Base-by-base conservation (phyloP, 2,888 invertebrate species). In the Callimorpha dominula region DNA sequence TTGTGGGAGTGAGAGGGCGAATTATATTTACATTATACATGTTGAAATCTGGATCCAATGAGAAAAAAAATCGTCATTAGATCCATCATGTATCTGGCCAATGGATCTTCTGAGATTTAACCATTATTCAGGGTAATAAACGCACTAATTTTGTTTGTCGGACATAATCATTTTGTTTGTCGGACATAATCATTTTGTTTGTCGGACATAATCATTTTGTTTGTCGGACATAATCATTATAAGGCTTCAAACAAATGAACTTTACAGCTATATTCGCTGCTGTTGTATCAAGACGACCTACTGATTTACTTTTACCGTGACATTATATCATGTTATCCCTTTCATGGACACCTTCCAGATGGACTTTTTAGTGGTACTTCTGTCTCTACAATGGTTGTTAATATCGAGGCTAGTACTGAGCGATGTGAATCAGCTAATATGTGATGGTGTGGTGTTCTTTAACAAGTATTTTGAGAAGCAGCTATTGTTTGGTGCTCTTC, bases 391-490 rank as follows among this genome's bases (percentile, higher is more conserved):
- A 68, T 68, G 54, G 54, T 42, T 20, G 43, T 20, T 68, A 0
- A 46, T 54, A 20, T 40, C 7, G 9, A 68, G 20, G 20, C 43
- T 46, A 1, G n/a, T 17, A 11, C 6, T 6, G 15, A 60, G 20
- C n/a, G 68, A 68, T 15, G 6, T 31, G 46, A 31, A 57, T 15
- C 31, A 60, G 6, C 31, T 68, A 0, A 68, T 68, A 49, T 68
- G 68, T 31, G 68, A 68, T 15, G 68, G 68, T 12, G 60, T 68
- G 11, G 46, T 68, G 4, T 43, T 31, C 5, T 46, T 31, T 60
- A 11, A 46, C 5, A 31, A 68, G 7, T 68, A 68, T 46, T 15
- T 60, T 49, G 68, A 68, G 60, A 68, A 60, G 46, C 46, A 46
- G 1, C 31, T 68, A 1, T 46, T 68, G 17, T 68, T 68, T 31